Evolutionary conservation across 2,888 invertebrate genomes (phyloP).

Genomic region (Iselma pallidipennis): DNA sequence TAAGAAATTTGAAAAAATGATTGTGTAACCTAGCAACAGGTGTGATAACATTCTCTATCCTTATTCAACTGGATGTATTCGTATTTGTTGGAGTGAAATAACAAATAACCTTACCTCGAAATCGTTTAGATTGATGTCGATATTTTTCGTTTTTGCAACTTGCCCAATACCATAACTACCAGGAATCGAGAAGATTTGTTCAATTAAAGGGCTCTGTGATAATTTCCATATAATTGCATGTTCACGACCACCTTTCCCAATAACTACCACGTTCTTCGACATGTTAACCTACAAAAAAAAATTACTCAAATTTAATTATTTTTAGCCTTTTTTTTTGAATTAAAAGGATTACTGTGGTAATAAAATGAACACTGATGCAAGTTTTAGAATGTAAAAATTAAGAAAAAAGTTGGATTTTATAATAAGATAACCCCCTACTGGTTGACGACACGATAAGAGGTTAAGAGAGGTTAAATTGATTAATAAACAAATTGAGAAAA

Average conservation of each 20-base stretch:
- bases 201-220: constrained; percentile 73
- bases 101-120: constrained; percentile 63
- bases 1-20: background rate
- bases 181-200: constrained; percentile 78
- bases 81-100: background rate
- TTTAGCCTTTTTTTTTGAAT: too few relatives aligned
- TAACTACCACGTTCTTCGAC: constrained; percentile 70
- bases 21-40: background rate
- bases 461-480: background rate
- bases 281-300: constrained; percentile 30
- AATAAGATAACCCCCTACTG: background rate
- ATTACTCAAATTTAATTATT: too few relatives aligned
- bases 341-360: too few relatives aligned
- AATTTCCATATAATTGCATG: constrained; percentile 96
- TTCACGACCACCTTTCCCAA: constrained; percentile 94
- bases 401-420: background rate
- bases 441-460: background rate
- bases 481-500: background rate
- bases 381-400: too few relatives aligned
- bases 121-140: constrained; percentile 68
- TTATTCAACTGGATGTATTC: too few relatives aligned
- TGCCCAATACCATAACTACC: constrained; percentile 85
- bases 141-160: constrained; percentile 69
- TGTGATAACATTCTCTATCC: background rate
- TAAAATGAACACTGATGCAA: too few relatives aligned